Percentiles rank a stretch among this genome's conserved stretches.
Conservation (phyloP, 2,113 vertebrate genomes). For the Axis porcinus region DNA sequence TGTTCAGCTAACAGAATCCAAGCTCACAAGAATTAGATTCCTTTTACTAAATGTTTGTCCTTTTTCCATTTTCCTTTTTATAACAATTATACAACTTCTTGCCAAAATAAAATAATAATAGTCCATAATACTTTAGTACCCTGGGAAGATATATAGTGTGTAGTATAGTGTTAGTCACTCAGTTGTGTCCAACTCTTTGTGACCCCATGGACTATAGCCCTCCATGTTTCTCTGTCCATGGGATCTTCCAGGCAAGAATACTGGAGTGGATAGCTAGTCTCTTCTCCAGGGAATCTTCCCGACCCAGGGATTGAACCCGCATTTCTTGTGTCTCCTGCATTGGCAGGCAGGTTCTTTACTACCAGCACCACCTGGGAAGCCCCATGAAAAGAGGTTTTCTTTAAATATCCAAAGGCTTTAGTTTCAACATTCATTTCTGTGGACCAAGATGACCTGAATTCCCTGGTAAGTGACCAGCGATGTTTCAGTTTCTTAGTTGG, state of each 20-base stretch:
- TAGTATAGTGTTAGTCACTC: background rate
- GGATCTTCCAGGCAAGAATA: background rate
- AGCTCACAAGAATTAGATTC: background rate
- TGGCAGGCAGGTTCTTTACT: background rate
- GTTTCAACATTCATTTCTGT: background rate
- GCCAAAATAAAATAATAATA: background rate
- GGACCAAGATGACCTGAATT: background rate
- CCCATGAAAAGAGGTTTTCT: background rate
- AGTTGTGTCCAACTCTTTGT: background rate
- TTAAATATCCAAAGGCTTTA: background rate
- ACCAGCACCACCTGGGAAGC: background rate
- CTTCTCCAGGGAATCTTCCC: background rate
- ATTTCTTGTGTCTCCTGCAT: background rate
- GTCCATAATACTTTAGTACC: background rate
- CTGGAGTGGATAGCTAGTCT: background rate
- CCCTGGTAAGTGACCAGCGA: accelerated
- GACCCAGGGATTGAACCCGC: background rate
- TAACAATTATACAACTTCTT: background rate
- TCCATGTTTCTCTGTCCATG: background rate
- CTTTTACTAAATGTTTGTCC: background rate
- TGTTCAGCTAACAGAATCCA: background rate
- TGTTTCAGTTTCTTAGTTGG: background rate
- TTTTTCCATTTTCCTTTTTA: background rate
- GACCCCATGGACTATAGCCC: background rate
- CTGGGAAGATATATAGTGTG: background rate